Evolutionary conservation across 2,888 invertebrate genomes (phyloP).

Genomic region (Autographa gamma): DNA sequence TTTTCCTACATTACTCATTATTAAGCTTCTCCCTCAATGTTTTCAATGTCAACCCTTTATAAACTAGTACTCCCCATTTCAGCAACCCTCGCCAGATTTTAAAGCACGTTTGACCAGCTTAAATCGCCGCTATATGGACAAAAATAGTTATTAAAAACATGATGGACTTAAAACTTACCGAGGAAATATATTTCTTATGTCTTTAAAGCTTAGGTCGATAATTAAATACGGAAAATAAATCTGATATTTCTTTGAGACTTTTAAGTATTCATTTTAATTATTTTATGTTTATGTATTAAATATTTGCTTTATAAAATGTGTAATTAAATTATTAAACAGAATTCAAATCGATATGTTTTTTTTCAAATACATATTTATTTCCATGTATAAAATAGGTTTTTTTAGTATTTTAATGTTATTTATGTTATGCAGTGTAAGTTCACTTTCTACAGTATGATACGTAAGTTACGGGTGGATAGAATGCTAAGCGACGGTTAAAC

Average conservation of each 20-base stretch:
- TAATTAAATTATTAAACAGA: neutral
- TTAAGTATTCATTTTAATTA: no score
- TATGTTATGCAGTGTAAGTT: no score
- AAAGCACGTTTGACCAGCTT: neutral
- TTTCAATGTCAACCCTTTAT: neutral
- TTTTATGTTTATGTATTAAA: no score
- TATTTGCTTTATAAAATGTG: neutral
- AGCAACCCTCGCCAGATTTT: neutral
- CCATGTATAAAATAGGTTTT: no score
- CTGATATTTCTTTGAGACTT: no score
- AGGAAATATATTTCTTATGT: neutral
- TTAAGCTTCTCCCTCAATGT: neutral
- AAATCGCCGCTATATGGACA: neutral
- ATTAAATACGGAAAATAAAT: neutral
- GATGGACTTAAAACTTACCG: neutral
- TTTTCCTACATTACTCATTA: neutral
- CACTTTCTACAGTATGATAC: neutral
- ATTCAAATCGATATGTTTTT: neutral
- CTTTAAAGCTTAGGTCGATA: neutral
- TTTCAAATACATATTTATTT: no score
- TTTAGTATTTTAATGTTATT: no score
- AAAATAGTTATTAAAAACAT: neutral
- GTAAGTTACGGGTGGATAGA: neutral
- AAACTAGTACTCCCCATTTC: neutral
- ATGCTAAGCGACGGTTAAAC: neutral